phyloP scores from a whole-genome alignment of 2,888 invertebrate species.

The Hydroisotoma schaefferi region DNA sequence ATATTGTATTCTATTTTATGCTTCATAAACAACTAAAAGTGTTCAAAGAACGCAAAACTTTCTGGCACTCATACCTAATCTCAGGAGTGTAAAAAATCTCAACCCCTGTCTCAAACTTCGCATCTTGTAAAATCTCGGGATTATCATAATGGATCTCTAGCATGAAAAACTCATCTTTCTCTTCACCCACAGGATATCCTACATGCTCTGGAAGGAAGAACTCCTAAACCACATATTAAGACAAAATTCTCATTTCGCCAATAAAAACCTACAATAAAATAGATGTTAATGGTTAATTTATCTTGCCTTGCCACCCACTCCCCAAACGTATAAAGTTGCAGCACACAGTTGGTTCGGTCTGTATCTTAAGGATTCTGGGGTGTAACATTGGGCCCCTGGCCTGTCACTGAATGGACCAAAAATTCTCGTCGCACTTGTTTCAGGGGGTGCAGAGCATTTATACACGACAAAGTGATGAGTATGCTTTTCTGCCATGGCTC shows the following conservation, averaged over 20 bases:
- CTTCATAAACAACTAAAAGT: not conserved
- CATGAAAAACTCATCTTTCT: conserved; percentile 71
- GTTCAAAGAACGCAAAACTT: not conserved
- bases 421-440: conserved; percentile 23
- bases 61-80: conserved; percentile 22
- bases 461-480: conserved; percentile 81
- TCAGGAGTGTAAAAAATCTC: conserved; percentile 38
- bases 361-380: conserved; percentile 19
- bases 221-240: conserved; percentile 60
- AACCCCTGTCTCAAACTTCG: conserved; percentile 39
- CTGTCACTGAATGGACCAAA: conserved; percentile 33
- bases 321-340: conserved; percentile 23
- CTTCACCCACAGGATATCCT: conserved; percentile 75
- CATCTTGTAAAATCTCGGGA: conserved; percentile 43
- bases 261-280: too few relatives aligned
- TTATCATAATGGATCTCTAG: conserved; percentile 90
- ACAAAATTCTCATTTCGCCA: too few relatives aligned
- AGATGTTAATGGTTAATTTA: too few relatives aligned
- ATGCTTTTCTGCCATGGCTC: conserved; percentile 33
- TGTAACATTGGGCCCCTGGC: conserved; percentile 35
- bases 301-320: conserved; percentile 14
- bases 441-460: conserved; percentile 60
- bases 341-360: conserved; percentile 33
- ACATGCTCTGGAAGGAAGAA: conserved; percentile 68
- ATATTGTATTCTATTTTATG: not conserved